phyloP scores from a whole-genome alignment of 1,140 invertebrate genomes.

The Wasmannia auropunctata region DNA sequence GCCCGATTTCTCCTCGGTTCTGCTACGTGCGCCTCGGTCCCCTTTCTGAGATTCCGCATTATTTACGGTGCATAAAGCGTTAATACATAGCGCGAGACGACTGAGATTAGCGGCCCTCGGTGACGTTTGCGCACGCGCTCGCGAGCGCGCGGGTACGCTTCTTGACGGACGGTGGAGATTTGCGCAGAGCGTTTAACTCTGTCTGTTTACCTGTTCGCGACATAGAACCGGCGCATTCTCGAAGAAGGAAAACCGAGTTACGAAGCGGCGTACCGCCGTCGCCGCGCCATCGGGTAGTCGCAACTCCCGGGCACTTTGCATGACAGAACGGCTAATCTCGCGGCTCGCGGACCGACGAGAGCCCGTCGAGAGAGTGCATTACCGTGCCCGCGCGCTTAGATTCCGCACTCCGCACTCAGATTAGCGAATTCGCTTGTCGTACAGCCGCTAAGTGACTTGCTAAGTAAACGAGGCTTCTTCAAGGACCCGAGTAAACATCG shows the following conservation, averaged over 20 bases:
- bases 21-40: background rate
- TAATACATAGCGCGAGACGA: constrained; percentile 27
- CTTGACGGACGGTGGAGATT: constrained; percentile 32
- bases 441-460: constrained; percentile 68
- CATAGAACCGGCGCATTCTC: background rate
- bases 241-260: constrained; percentile 53
- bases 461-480: constrained; percentile 69
- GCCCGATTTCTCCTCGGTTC: constrained; percentile 20
- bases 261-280: background rate
- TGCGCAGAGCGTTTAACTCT: background rate
- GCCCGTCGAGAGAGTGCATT: constrained; percentile 63
- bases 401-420: constrained; percentile 63
- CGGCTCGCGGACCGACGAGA: constrained; percentile 61
- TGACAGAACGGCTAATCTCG: constrained; percentile 64
- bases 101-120: constrained; percentile 12
- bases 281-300: background rate
- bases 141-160: too few relatives aligned
- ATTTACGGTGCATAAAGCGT: constrained; percentile 56
- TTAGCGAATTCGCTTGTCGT: constrained; percentile 70
- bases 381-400: constrained; percentile 61
- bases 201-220: constrained; percentile 39
- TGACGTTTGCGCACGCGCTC: background rate
- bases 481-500: constrained; percentile 68
- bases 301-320: constrained; percentile 36
- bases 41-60: constrained; percentile 42